Evolutionary conservation across 2,113 vertebrate species (phyloP).

Genomic region (Saguinus imperator): DNA sequence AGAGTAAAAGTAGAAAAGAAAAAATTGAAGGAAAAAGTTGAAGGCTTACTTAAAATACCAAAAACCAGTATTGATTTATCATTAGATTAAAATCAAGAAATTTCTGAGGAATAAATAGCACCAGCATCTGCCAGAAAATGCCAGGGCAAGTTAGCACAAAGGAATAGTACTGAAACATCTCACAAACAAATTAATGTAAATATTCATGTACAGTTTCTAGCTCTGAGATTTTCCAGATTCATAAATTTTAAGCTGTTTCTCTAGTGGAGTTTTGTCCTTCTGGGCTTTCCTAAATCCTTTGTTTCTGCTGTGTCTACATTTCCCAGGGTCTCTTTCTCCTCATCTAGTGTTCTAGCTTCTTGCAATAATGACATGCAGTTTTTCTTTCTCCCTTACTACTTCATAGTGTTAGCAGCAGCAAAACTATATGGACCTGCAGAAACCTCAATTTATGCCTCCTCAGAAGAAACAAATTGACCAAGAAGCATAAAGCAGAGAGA

Average conservation of each 20-base stretch:
- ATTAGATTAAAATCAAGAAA: not conserved
- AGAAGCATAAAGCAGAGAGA: too few species aligned
- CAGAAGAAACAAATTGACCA: too few species aligned
- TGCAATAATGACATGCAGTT: not conserved
- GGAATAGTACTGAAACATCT: not conserved
- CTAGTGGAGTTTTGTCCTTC: not conserved
- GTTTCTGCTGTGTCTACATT: not conserved
- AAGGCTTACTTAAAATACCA: not conserved
- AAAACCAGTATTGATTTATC: not conserved
- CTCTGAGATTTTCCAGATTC: not conserved
- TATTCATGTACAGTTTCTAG: not conserved
- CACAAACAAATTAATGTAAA: too few species aligned
- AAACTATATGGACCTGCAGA: too few species aligned
- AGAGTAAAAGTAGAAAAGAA: not conserved
- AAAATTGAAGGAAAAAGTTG: not conserved
- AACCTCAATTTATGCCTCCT: too few species aligned
- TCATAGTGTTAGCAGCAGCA: not conserved
- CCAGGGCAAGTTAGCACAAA: not conserved
- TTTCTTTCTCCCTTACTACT: not conserved
- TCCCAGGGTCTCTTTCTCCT: not conserved
- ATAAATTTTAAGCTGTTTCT: not conserved
- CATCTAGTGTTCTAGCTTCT: not conserved
- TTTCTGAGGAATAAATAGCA: not conserved
- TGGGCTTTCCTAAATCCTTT: not conserved
- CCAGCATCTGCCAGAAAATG: not conserved